Percentiles rank a stretch among this genome's conserved stretches.
Evolutionary conservation across 2,113 vertebrate species (phyloP).

Genomic region (Ammodramus savannarum): DNA sequence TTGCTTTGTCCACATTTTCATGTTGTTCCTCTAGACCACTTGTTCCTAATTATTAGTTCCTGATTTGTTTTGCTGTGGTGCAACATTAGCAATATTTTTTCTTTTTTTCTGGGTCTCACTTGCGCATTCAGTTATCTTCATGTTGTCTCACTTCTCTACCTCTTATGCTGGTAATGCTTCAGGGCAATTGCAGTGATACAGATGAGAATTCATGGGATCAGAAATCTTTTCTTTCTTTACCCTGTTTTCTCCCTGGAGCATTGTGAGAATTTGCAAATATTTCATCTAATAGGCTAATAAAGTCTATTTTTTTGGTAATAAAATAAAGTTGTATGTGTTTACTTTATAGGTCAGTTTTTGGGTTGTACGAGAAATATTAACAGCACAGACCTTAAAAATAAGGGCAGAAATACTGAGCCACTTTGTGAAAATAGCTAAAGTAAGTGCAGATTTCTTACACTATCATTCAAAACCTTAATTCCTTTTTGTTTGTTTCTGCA

Average conservation of each 20-base stretch:
- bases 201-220: not conserved
- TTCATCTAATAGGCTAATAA: not conserved
- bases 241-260: not conserved
- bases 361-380: conserved; percentile 95
- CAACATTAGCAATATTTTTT: not conserved
- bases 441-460: conserved; percentile 65
- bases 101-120: not conserved
- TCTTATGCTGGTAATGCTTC: not conserved
- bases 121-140: not conserved
- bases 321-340: conserved; percentile 38
- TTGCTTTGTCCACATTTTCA: not conserved
- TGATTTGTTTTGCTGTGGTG: not conserved
- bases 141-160: not conserved
- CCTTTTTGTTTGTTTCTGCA: not conserved
- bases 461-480: not conserved
- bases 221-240: not conserved
- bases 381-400: conserved; percentile 94
- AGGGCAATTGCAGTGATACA: not conserved
- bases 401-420: conserved; percentile 93
- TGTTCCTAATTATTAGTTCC: not conserved
- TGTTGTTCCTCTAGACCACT: not conserved
- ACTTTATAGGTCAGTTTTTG: conserved; percentile 91
- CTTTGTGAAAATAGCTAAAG: conserved; percentile 98
- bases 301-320: not conserved
- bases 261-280: not conserved